phyloP scores from a whole-genome alignment of 2,113 vertebrate species.

The Orycteropus afer region DNA sequence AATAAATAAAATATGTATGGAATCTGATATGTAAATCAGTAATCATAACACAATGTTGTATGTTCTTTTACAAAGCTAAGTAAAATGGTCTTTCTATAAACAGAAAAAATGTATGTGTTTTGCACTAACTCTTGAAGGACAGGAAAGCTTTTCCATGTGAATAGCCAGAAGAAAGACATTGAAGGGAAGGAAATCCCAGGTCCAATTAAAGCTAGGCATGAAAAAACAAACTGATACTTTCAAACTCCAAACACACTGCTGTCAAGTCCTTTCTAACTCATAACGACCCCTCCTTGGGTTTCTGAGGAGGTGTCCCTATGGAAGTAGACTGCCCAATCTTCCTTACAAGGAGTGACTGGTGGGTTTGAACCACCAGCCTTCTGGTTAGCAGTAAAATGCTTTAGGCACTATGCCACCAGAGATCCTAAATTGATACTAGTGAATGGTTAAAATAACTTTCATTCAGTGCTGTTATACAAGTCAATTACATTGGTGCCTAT shows the following conservation, averaged over 20 bases:
- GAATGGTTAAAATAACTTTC: neutral
- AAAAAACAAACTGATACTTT: too few species aligned
- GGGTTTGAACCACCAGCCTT: too few species aligned
- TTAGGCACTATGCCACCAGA: too few species aligned
- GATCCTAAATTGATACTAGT: neutral
- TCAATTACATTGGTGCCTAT: neutral
- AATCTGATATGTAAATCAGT: neutral
- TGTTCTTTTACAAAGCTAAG: neutral
- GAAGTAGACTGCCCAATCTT: too few species aligned
- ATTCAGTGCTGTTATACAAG: neutral
- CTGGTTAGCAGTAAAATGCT: too few species aligned
- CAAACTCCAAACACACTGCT: too few species aligned
- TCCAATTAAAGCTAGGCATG: neutral
- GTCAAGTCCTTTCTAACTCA: too few species aligned
- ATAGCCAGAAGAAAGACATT: neutral
- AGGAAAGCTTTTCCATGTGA: neutral
- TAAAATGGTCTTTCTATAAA: neutral
- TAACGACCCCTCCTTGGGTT: too few species aligned
- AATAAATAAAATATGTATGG: too few species aligned
- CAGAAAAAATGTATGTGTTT: neutral
- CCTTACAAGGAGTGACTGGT: too few species aligned
- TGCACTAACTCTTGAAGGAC: neutral
- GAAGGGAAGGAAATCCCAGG: neutral
- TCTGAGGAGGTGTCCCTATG: too few species aligned
- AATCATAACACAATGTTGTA: neutral